Evolutionary conservation across 2,113 vertebrate species (phyloP).

Genomic region (Echinops telfairi): DNA sequence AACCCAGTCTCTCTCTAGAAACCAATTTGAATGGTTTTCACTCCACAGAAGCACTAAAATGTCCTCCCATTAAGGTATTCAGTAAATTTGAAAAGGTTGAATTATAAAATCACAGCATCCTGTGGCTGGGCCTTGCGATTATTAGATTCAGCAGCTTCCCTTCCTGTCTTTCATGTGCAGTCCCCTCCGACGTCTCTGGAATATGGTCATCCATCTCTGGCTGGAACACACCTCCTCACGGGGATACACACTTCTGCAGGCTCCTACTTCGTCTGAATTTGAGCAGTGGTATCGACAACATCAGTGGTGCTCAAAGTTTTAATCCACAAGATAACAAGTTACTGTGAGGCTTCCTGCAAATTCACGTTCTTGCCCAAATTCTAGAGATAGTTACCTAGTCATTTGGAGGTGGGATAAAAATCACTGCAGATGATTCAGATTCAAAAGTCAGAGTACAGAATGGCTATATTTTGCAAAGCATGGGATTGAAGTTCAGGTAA

Average conservation of each 20-base stretch:
- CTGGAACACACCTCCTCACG: neutral
- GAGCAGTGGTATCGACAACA: too few relatives aligned
- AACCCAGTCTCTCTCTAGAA: neutral
- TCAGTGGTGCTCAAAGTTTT: too few relatives aligned
- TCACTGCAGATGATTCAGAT: neutral
- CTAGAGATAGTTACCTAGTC: neutral
- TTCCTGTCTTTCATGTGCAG: neutral
- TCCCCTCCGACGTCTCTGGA: neutral
- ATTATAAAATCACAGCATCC: neutral
- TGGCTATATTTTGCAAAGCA: neutral
- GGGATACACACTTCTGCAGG: neutral
- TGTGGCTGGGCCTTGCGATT: neutral
- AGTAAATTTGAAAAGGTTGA: neutral
- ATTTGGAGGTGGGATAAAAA: neutral
- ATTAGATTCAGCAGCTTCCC: neutral
- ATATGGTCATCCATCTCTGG: neutral
- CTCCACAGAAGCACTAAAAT: neutral
- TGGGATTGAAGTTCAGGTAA: neutral
- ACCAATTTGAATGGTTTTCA: neutral
- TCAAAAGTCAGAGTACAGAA: too few relatives aligned
- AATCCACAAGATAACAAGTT: too few relatives aligned
- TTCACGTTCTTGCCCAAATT: too few relatives aligned
- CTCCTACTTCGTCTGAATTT: neutral
- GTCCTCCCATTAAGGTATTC: neutral
- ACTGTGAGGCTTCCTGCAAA: neutral